These are phyloP conservation scores for Mus minutoides DNA, from an alignment of 2,797 vertebrate genomes.

Conservation along the genomic window DNA sequence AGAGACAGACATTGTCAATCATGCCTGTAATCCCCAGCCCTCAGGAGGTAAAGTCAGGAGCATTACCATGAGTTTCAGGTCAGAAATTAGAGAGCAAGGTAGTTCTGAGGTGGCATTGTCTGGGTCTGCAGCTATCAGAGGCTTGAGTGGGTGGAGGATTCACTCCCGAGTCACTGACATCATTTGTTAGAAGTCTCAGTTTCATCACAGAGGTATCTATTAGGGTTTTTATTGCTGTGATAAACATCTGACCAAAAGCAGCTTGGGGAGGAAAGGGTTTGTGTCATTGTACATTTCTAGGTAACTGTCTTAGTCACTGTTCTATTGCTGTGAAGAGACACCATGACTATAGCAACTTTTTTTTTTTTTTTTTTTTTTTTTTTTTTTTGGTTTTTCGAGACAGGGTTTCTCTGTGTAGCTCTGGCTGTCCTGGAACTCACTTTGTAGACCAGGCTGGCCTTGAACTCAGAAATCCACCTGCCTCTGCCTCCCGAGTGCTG, in stretches of 20 bases:
- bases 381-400: no score
- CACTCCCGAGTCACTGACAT: not conserved
- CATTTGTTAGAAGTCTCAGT: conserved; percentile 47
- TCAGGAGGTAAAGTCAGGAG: not conserved
- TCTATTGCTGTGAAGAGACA: not conserved
- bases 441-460: no score
- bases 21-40: not conserved
- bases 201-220: conserved; percentile 1
- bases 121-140: not conserved
- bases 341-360: not conserved
- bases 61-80: not conserved
- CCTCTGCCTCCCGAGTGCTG: no score
- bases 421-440: no score
- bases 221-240: not conserved
- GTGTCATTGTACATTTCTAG: not conserved
- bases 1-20: not conserved
- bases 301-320: not conserved
- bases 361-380: no score
- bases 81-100: conserved; percentile 2
- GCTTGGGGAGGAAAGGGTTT: not conserved
- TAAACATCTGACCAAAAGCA: not conserved
- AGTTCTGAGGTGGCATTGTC: not conserved
- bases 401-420: no score
- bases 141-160: not conserved
- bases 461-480: no score